Base-by-base conservation (phyloP, 2,888 invertebrate genomes). In the Andrena trimmerana region DNA sequence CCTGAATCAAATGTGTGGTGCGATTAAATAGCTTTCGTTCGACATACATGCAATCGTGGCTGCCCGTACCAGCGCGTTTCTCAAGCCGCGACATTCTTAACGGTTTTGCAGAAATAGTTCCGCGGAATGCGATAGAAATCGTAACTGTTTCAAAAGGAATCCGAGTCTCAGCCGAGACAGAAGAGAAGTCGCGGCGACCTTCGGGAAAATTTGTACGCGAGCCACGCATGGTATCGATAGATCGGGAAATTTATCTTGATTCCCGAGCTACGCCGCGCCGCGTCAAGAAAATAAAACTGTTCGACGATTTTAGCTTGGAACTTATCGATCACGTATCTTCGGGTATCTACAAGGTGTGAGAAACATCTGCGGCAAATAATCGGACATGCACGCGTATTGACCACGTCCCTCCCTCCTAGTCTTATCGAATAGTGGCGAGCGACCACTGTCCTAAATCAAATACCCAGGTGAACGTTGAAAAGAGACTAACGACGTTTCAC, bases 41-140 rank as follows among this genome's bases (percentile, higher is more conserved):
- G 20, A 24, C 27, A 6, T 16, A 57, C 27, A 8, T 73, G 48
- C 6, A 29, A 20, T 33, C 3, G 42, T 1, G 42, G 42, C 20
- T 10, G 31, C n/a, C 33, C 8, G 24, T 42, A 3, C 48, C 8
- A 16, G 24, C 36, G n/a, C n/a, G 24, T 59, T 70, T 13, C 13
- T 8, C 29, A 57, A 29, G 52, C 29, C 29, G 13, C 20, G 74
- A 63, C 54, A 59, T 31, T 73, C 52, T 10, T 76, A 84, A 83
- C 78, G 70, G 66, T 76, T 31, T 76, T 31, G 60, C 59, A 50
- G 73, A 70, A 68, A 84, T 52, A 20, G 20, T 76, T 65, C 66
- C 76, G 36, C 24, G 70, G 59, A 70, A 80, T 66, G 66, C 66
- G 76, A 67, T 71, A 76, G 65, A 76, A 79, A 69, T 75, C 69